Base-by-base conservation (phyloP, 1,140 invertebrate species). In the Cyclina sinensis region DNA sequence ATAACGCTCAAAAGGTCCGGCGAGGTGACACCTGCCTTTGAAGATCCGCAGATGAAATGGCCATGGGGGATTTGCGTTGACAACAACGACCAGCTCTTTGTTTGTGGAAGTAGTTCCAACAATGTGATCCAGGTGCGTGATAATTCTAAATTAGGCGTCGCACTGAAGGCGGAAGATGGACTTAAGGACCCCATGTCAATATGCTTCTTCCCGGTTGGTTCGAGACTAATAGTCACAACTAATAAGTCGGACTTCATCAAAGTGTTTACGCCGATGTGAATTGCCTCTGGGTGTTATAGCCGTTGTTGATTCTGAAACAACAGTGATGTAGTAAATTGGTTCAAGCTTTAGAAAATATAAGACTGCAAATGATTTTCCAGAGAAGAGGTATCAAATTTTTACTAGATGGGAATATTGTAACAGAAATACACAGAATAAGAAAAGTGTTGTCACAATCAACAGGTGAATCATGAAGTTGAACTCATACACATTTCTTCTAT, bases 81-180 rank as follows among this genome's bases (percentile, higher is more conserved):
- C 68, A 84, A 84, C 35, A 73, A 73, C 48, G 82, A 84, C 46
- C 82, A 84, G 48, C 30, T 84, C 4, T 84, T 84, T 32, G 32
- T 84, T n/a, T 84, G 82, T 37, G 82, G 82, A 0, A 84, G 82
- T 35, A 84, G 65, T 35, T 84, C 82, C n/a, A 84, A 84, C 30
- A 84, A 84, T 32, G 68, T 84, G 18, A 12, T 84, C 21, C 82
- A 84, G 62, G 21, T 84, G 21, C 68, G 82, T 32, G 65, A 74
- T 27, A 84, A 84, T 39, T 16, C 39, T 7, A 84, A 84, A 39
- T 51, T 84, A 35, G 82, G 65, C 24, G 82, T 74, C 0, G 32
- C 68, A 37, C 46, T 84, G 24, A 65, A 68, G 16, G 82, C 43
- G 18, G 65, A 73, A 9, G 82, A 84, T 24, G 82, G 65, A 9